Evolutionary conservation across 2,797 vertebrate genomes (phyloP).

Genomic region (Peromyscus attwateri): DNA sequence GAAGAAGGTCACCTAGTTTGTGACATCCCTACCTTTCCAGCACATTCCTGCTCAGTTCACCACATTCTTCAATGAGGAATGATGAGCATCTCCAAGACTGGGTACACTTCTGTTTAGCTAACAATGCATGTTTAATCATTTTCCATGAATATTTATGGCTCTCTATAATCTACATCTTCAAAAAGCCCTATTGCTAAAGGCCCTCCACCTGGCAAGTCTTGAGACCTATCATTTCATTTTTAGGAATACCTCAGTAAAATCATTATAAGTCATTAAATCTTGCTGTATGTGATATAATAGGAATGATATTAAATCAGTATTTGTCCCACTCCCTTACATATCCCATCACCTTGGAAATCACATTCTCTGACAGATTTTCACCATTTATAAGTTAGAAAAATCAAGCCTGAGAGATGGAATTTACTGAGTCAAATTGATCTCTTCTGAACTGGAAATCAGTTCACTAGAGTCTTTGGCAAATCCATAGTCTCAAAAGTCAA

Average conservation of each 20-base stretch:
- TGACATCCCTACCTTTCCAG: conserved; percentile 19
- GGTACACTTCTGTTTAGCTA: not conserved
- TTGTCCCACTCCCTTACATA: conserved; percentile 23
- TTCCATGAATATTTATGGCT: not conserved
- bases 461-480: conserved; percentile 26
- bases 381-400: conserved; percentile 27
- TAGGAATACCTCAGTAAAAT: conserved; percentile 34
- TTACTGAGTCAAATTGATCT: not conserved
- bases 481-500: conserved; percentile 11
- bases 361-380: not conserved
- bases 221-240: not conserved
- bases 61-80: not conserved
- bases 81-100: not conserved
- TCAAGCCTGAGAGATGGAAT: not conserved
- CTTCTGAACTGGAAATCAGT: conserved; percentile 28
- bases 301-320: not conserved
- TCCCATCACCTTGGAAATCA: not conserved
- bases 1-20: not conserved
- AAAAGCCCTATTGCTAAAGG: not conserved
- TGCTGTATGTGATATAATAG: not conserved
- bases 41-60: not conserved
- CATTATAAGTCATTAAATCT: conserved; percentile 11
- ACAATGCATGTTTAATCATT: not conserved
- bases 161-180: not conserved
- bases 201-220: not conserved